Evolutionary conservation across 2,113 vertebrate genomes (phyloP).

Genomic region (Xenus cinereus): DNA sequence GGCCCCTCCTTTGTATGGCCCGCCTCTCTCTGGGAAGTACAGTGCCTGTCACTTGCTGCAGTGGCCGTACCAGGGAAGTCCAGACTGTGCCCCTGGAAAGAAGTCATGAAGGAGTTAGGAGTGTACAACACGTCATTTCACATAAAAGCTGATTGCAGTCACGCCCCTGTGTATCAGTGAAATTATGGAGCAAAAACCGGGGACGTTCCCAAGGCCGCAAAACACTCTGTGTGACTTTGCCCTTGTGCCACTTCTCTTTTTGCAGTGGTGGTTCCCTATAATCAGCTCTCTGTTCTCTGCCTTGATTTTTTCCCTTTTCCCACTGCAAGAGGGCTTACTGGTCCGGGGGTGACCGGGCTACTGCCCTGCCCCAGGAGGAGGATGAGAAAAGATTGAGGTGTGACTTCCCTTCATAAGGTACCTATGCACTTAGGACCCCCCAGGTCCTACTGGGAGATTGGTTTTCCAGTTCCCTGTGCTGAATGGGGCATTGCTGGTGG

Average conservation of each 20-base stretch:
- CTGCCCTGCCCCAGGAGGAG: background rate
- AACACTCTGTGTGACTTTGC: background rate
- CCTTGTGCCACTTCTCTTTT: slow-evolving; percentile 31
- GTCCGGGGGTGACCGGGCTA: background rate
- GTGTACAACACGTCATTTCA: background rate
- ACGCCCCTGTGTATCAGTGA: background rate
- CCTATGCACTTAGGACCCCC: background rate
- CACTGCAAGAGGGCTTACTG: background rate
- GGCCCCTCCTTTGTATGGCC: background rate
- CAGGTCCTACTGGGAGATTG: background rate
- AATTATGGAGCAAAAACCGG: slow-evolving; percentile 9
- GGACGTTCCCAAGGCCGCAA: slow-evolving; percentile 1
- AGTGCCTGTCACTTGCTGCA: background rate
- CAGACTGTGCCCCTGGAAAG: background rate
- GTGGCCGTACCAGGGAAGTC: background rate
- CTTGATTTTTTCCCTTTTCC: background rate
- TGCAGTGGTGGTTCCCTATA: background rate
- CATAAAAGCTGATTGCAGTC: background rate
- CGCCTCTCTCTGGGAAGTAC: background rate
- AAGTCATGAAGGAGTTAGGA: background rate
- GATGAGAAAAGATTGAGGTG: background rate
- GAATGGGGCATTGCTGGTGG: background rate
- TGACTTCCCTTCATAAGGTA: background rate
- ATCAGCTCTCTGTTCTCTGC: background rate
- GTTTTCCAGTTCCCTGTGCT: background rate